These are phyloP conservation scores for Acestrorhynchus altus DNA, from an alignment of 2,797 vertebrate species.

Conservation along the genomic window DNA sequence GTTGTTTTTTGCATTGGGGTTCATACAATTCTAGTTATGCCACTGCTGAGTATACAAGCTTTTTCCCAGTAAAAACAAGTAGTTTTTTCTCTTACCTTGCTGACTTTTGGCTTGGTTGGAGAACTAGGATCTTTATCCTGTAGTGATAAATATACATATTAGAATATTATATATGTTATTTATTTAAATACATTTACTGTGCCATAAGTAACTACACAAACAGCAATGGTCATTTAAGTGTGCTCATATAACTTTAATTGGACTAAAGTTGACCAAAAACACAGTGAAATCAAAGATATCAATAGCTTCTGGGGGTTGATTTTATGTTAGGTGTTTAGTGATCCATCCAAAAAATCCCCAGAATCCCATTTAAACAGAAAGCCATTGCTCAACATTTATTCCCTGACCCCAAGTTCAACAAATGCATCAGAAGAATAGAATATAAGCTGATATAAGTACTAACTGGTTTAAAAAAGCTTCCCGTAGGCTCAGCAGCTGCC, in stretches of 20 bases:
- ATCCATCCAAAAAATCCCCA: neutral
- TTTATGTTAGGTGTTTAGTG: neutral
- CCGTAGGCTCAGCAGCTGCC: constrained; percentile 67
- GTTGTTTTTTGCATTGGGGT: neutral
- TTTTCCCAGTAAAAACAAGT: neutral
- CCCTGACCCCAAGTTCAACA: constrained; percentile 38
- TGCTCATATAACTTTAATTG: neutral
- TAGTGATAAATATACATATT: constrained; percentile 28
- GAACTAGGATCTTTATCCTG: constrained; percentile 63
- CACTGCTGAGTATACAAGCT: neutral
- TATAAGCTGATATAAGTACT: constrained; percentile 57
- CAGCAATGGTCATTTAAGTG: neutral
- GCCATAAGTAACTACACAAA: too few species aligned
- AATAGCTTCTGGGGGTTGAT: neutral
- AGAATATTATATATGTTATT: neutral
- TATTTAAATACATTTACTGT: neutral
- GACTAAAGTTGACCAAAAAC: neutral
- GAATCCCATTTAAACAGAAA: neutral
- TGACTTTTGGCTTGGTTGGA: constrained; percentile 63
- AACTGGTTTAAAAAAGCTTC: constrained; percentile 72
- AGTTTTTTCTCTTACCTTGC: constrained; percentile 71
- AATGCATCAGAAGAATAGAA: constrained; percentile 29
- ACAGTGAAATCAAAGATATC: neutral
- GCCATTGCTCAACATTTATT: neutral
- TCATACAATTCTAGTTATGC: neutral